phyloP scores from a whole-genome alignment of 2,797 vertebrate genomes.

The Pempheris klunzingeri region DNA sequence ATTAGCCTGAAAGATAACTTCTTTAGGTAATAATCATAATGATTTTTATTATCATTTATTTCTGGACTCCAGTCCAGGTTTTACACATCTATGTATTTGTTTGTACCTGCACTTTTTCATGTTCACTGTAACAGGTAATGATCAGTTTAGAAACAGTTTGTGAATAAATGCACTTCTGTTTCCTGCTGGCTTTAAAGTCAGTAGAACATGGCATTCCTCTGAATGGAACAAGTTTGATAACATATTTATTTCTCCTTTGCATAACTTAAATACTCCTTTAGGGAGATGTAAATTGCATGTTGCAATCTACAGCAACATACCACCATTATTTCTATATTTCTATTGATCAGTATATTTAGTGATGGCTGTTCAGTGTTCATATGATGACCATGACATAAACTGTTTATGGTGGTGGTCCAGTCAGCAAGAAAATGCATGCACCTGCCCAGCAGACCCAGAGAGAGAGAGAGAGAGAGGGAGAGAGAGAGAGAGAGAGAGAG shows the following conservation, averaged over 20 bases:
- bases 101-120: background rate
- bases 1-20: background rate
- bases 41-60: background rate
- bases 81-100: background rate
- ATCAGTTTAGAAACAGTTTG: too few relatives aligned
- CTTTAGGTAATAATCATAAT: background rate
- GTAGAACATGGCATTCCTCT: background rate
- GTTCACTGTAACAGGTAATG: too few relatives aligned
- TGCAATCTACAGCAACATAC: background rate
- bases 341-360: background rate
- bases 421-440: slow-evolving; percentile 57
- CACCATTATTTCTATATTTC: background rate
- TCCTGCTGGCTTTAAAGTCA: background rate
- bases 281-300: background rate
- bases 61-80: background rate
- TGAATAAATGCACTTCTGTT: background rate
- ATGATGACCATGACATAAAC: slow-evolving; percentile 21
- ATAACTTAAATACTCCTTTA: background rate
- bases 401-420: slow-evolving; percentile 26
- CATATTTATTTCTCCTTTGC: background rate
- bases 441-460: slow-evolving; percentile 64
- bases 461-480: slow-evolving; percentile 43
- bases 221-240: background rate
- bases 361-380: background rate
- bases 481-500: slow-evolving; percentile 52